Evolutionary conservation across 1,140 invertebrate genomes (phyloP), one percentile per base, ranked within the genome.

Genomic region (Frieseomelitta varia): DNA sequence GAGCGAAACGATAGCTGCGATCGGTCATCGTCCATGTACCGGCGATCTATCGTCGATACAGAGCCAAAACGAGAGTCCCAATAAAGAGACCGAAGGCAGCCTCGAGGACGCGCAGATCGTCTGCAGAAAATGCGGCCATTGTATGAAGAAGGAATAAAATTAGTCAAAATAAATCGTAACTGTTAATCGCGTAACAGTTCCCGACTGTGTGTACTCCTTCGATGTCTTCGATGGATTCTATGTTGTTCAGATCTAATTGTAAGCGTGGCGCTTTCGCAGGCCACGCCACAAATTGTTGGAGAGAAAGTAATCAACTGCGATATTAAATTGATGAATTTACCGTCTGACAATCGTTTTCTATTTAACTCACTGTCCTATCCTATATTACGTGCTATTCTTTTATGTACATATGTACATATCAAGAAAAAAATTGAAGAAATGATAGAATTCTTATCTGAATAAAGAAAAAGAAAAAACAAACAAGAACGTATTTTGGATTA

Each of bases 1-100:
- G 73, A 94, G 94, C 76, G 93, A 94, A 79, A 95, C 94, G 2
- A 94, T 94, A 56, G 93, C 91, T 65, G 93, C 91, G 75, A 92
- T 95, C n/a, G 90, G 88, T 65, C 88, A 86, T 86, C 88, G 85
- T 39, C 73, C 79, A 0, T 77, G 69, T 24, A 92, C 87, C 73
- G 91, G 87, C 78, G 88, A 89, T 65, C 0, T 89, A 11, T 53
- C 55, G 6, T 39, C 55, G 3, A 10, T 65, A 14, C 74, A 58
- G 15, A 19, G 76, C 17, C 69, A 30, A 14, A 56, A 4, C 0
- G 56, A 69, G 19, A 79, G 67, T 17, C 47, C n/a, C 34, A 30
- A 53, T 17, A 73, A 77, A 30, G 65, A 51, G 4, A 88, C 85
- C 8, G 88, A 88, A 12, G 82, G 47, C 21, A 73, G 55, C 15